Evolutionary conservation across 2,888 invertebrate genomes (phyloP), one percentile per base, ranked within the genome.

Genomic region (Anoplius nigerrimus): DNA sequence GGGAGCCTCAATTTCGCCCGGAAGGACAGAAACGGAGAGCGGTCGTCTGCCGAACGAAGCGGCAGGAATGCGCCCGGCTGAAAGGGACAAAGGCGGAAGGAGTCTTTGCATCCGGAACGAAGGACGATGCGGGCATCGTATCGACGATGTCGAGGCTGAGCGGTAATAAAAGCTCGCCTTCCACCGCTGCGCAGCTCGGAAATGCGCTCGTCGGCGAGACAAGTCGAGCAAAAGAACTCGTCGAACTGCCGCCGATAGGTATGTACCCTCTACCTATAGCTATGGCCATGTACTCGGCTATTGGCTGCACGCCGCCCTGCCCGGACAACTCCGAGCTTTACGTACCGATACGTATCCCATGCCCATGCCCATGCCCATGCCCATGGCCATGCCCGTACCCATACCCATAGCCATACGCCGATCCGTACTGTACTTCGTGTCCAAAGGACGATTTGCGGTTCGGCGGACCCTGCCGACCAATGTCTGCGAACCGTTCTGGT

Each of bases 361-460:
- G n/a, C n/a, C n/a, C n/a, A n/a, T n/a, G n/a, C n/a, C n/a, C n/a
- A n/a, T n/a, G n/a, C n/a, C n/a, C n/a, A n/a, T n/a, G n/a, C n/a
- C n/a, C n/a, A n/a, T n/a, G n/a, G n/a, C n/a, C n/a, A n/a, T n/a
- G n/a, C n/a, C n/a, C n/a, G n/a, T n/a, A n/a, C n/a, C n/a, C n/a
- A n/a, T n/a, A n/a, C n/a, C n/a, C n/a, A n/a, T n/a, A n/a, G n/a
- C n/a, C 11, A 34, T 34, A 11, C 11, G 11, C 4, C 64, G 53
- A 63, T 65, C 58, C 52, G 22, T 18, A 24, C 21, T 45, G 42
- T 21, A 46, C 53, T 65, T 75, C 61, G 52, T 59, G 18, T 53
- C 24, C 24, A 69, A 61, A 63, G 67, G 69, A 59, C 64, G 72
- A 62, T 68, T 51, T 21, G 63, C 18, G 62, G 59, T 57, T 61